Conservation (phyloP, 2,888 invertebrate genomes). For the Pachycephus smyrnensis region DNA sequence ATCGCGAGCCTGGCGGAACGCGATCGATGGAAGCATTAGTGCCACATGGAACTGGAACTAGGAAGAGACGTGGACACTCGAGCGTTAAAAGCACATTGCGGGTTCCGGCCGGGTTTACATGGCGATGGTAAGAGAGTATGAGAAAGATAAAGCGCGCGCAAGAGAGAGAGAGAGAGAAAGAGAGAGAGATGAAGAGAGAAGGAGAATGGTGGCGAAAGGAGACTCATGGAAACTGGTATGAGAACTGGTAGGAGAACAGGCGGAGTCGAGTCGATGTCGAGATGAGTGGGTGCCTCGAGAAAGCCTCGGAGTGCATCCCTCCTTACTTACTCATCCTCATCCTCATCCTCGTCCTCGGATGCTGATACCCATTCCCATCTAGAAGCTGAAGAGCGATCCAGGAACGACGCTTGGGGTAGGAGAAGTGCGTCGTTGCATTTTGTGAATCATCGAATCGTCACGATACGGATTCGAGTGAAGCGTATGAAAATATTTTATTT, state of each 20-base stretch:
- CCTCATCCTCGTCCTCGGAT: constrained; percentile 6
- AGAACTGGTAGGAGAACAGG: constrained; percentile 28
- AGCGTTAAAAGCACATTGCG: constrained; percentile 44
- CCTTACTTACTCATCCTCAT: constrained; percentile 25
- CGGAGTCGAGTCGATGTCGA: constrained; percentile 39
- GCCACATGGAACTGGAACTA: constrained; percentile 29
- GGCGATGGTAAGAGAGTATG: neutral
- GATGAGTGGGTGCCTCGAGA: constrained; percentile 44
- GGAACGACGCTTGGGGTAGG: neutral
- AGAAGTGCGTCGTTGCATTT: neutral
- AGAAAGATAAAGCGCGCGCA: neutral
- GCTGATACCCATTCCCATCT: constrained; percentile 20
- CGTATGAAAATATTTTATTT: too few relatives aligned
- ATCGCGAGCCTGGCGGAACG: neutral
- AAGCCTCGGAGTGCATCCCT: constrained; percentile 33
- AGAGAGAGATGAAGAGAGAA: neutral
- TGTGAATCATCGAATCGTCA: neutral
- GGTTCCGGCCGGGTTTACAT: constrained; percentile 31
- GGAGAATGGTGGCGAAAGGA: neutral
- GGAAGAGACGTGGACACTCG: constrained; percentile 40
- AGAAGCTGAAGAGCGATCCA: constrained; percentile 5
- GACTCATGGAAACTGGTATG: neutral
- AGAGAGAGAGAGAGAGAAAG: neutral
- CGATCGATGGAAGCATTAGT: constrained; percentile 25
- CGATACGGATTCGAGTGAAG: neutral